A percentile compares a stretch with the other conserved stretches of the same genome.
Conservation (phyloP, 1,140 invertebrate genomes). For the Galleria mellonella region DNA sequence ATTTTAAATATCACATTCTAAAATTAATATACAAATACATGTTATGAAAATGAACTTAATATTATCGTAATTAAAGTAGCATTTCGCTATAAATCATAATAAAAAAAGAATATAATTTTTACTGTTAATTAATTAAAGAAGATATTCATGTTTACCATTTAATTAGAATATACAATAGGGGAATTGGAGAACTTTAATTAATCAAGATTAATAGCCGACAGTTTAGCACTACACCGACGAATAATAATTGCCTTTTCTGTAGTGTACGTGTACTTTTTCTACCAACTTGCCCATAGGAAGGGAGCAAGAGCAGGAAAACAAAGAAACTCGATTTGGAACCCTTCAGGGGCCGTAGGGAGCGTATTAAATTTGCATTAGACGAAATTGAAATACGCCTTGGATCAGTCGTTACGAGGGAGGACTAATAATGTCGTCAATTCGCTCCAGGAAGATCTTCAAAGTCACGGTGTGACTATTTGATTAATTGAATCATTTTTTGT, state of each 20-base stretch:
- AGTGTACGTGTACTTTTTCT: slow-evolving; percentile 34
- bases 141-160: no score
- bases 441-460: slow-evolving; percentile 37
- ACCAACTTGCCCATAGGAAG: slow-evolving; percentile 19
- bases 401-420: slow-evolving; percentile 59
- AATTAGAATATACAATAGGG: no score
- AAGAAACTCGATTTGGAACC: slow-evolving; percentile 57
- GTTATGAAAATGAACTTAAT: no score
- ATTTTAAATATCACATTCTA: no score
- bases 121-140: no score
- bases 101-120: no score
- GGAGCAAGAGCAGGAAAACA: slow-evolving; percentile 41
- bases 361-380: slow-evolving; percentile 73
- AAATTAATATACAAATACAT: no score
- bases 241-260: slow-evolving; percentile 44
- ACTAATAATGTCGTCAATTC: slow-evolving; percentile 66
- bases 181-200: slow-evolving; percentile 36
- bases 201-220: slow-evolving; percentile 59
- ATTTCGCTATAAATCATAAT: no score
- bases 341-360: slow-evolving; percentile 43
- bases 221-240: slow-evolving; percentile 40
- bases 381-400: slow-evolving; percentile 68
- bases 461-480: slow-evolving; percentile 64
- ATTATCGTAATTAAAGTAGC: no score
- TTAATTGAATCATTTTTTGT: slow-evolving; percentile 67